Base-by-base conservation (phyloP, 2,797 vertebrate species). In the Xenopus petersii region DNA sequence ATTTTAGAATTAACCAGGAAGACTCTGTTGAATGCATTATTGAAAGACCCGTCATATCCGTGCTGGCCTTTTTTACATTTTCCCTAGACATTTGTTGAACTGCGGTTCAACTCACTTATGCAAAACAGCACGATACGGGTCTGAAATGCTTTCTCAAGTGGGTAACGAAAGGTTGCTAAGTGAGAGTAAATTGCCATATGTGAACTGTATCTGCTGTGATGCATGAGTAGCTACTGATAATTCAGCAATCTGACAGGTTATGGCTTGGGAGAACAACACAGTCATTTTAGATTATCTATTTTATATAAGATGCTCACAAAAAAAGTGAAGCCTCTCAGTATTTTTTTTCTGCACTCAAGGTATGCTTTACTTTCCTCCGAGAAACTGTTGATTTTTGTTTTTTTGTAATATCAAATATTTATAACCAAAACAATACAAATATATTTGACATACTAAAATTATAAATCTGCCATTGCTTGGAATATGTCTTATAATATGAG, bases 221-320 rank as follows among this genome's bases (percentile, higher is more conserved):
- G 83, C 82, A 84, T 88, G 83, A 86, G 67, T 83, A 77, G 81
- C 61, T 81, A 74, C 75, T 81, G 80, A 82, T 84, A 83, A 84
- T 87, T 81, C 83, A 83, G 73, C 81, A 83, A 83, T 67, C 42
- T 85, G 86, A 83, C 84, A 86, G 73, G 78, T 67, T 80, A 70
- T 76, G 80, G 75, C 81, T 85, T 77, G 80, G 82, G 83, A 85
- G 55, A 85, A 81, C 47, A 75, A 55, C 74, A 79, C 2, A 80
- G 76, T 84, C 81, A 77, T 82, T 61, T 86, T 78, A 81, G 24
- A 82, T 84, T 83, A 83, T 80, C 64, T 79, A 48, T 80, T 79
- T 79, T 73, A 79, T 60, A 65, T 60, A 66, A 59, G 60, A 74
- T 21, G 61, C 10, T 70, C 65, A 70, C 62, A 56, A 36, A 58